phyloP scores from a whole-genome alignment of 2,113 vertebrate species.

The Symphodus melops region DNA sequence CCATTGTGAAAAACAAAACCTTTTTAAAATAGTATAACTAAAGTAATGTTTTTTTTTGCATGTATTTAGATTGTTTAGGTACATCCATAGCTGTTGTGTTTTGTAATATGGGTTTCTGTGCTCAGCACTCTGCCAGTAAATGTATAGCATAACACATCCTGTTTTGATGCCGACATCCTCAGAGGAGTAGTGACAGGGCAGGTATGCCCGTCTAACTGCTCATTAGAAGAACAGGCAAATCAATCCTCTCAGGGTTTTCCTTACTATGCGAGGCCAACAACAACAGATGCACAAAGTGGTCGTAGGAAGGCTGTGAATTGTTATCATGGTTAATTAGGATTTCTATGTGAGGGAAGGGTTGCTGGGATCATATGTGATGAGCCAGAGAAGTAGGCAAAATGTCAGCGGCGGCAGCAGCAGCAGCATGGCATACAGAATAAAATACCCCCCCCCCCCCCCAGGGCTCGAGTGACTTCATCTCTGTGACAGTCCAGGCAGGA shows the following conservation, averaged over 20 bases:
- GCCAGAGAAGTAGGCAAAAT: slow-evolving; percentile 40
- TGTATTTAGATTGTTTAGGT: neutral
- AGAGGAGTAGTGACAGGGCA: slow-evolving; percentile 56
- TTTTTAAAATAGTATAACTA: neutral
- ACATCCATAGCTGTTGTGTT: neutral
- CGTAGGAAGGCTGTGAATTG: slow-evolving; percentile 55
- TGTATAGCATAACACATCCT: slow-evolving; percentile 50
- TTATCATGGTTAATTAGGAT: slow-evolving; percentile 64
- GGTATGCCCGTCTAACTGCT: slow-evolving; percentile 62
- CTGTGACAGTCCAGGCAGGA: slow-evolving; percentile 47
- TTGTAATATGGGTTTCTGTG: neutral
- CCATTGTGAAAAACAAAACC: neutral
- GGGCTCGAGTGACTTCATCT: slow-evolving; percentile 56
- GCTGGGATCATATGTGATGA: slow-evolving; percentile 9
- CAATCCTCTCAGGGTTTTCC: slow-evolving; percentile 67
- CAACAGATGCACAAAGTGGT: slow-evolving; percentile 62
- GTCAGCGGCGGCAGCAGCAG: slow-evolving; percentile 42
- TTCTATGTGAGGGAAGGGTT: slow-evolving; percentile 32
- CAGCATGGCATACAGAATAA: slow-evolving; percentile 37
- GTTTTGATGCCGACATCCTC: slow-evolving; percentile 65
- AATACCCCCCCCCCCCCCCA: slow-evolving; percentile 24
- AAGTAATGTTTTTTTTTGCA: no score
- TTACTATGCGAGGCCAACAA: slow-evolving; percentile 45
- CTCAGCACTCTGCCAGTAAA: neutral
- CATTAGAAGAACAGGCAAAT: slow-evolving; percentile 74